Conservation (phyloP, 2,888 invertebrate species). For the Cybosia mesomella region DNA sequence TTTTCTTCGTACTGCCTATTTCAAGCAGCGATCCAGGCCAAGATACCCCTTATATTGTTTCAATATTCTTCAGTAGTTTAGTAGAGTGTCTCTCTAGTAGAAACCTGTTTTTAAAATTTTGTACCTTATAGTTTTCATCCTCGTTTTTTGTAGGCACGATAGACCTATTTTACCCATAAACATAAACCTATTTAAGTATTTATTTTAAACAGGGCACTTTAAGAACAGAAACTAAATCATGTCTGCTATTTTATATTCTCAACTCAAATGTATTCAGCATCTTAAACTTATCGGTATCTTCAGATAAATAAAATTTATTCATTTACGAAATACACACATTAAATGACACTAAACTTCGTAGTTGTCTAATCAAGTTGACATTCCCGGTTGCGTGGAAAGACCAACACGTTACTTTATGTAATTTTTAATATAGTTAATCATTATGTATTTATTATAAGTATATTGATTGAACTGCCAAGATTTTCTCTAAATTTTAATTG, state of each 20-base stretch:
- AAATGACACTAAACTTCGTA: background rate
- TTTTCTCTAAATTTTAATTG: constrained; percentile 57
- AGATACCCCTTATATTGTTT: background rate
- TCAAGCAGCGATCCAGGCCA: background rate
- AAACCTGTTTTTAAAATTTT: background rate
- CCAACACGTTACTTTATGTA: constrained; percentile 20
- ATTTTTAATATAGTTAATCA: constrained; percentile 23
- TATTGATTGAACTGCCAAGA: constrained; percentile 25
- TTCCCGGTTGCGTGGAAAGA: background rate
- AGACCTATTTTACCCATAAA: background rate
- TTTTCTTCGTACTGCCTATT: background rate
- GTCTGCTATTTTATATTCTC: background rate
- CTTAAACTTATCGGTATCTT: background rate
- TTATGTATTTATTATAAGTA: constrained; percentile 19
- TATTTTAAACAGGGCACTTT: background rate
- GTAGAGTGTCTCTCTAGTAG: background rate
- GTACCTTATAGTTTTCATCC: background rate
- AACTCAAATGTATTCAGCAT: background rate
- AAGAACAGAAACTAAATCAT: background rate
- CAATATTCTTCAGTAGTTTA: background rate
- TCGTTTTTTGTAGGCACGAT: background rate
- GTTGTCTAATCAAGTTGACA: background rate
- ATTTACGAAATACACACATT: background rate
- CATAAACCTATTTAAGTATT: background rate
- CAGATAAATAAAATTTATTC: background rate